Evolutionary conservation across 2,113 vertebrate species (phyloP), one percentile per base, ranked within the genome.

Genomic region (Anser cygnoides): DNA sequence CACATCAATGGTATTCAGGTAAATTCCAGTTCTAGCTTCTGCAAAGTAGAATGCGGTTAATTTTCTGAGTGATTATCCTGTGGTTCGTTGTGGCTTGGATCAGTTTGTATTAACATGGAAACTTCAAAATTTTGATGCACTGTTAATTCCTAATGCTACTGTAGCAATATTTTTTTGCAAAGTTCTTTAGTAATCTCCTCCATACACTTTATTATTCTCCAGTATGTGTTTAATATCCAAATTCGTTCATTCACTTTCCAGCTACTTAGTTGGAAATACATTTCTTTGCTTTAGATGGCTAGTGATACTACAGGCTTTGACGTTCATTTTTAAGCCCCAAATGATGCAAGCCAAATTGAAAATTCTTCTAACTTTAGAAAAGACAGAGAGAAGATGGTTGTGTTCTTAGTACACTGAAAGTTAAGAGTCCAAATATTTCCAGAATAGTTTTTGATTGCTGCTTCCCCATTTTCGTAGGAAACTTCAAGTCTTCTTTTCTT

Each of bases 121-220:
- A 95, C 58, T 54, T 97, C 44, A 93, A 96, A 85, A 92, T 61
- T 95, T 95, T 52, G 78, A 91, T 96, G 96, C 96, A 95, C 97
- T 97, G 94, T 95, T 95, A 91, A 91, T 91, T 97, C 77, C 54
- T 90, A 62, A 92, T 95, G 94, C 97, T 97, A 95, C 96, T 97
- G 90, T 94, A 92, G 90, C 89, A 91, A 54, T 74, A 59, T 91
- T 85, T 92, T 96, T 96, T 95, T 96, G 76, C 79, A 57, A 94
- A 94, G 14, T 84, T 91, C 41, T 93, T 90, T 58, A 76, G 58
- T 92, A 92, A 89, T 80, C 58, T 92, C 22, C 25, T 96, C 19
- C 84, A 22, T 93, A 76, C 23, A 55, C 14, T 87, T 87, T 15
- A 43, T 63, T 90, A 91, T 59, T 79, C 81, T 87, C 62, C 68